Evolutionary conservation across 2,113 vertebrate genomes (phyloP), one percentile per base, ranked within the genome.

Genomic region (Limnothrissa miodon): DNA sequence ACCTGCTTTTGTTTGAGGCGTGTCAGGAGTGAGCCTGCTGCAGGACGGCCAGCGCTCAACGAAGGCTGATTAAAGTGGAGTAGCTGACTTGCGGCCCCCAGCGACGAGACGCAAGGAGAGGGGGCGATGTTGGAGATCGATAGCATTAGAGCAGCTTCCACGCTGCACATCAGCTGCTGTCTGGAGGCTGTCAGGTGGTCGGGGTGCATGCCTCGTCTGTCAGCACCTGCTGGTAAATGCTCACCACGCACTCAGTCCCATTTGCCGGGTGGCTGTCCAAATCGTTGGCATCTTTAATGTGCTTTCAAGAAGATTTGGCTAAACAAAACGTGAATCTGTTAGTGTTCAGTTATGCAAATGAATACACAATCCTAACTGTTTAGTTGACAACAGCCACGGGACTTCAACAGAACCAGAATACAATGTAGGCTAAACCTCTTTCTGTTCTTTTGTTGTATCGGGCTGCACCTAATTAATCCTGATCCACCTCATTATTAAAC

Each of bases 1-100:
- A 87, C 89, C 87, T 88, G 87, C 81, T 89, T 90, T 87, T 83
- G 85, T 89, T 89, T 88, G 74, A 79, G 82, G 80, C 29, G 4
- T 39, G 29, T 53, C 29, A n/a, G 45, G 36, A 11, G 19, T 2
- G 10, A 74, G 29, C 29, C 9, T 42, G 39, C n/a, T 62, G 78
- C 33, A 15, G 11, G 66, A 33, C 9, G 59, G 59, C 66, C 33
- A 70, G 66, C 66, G 29, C 33, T 4, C 66, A 74, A 74, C 15
- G 66, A 33, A 2, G 66, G 36, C 33, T 74, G 66, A 74, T 74
- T 74, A 36, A 74, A 74, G 66, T 74, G 66, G 66, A 74, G 66
- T 36, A 29, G 33, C 29, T 74, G 29, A 66, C 25, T 74, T n/a
- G 42, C 42, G 29, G 66, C 25, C 66, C 4, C 11, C 36, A n/a